Evolutionary conservation across 2,797 vertebrate species (phyloP), one percentile per base, ranked within the genome.

Genomic region (Gymnoscopelus microlampas): DNA sequence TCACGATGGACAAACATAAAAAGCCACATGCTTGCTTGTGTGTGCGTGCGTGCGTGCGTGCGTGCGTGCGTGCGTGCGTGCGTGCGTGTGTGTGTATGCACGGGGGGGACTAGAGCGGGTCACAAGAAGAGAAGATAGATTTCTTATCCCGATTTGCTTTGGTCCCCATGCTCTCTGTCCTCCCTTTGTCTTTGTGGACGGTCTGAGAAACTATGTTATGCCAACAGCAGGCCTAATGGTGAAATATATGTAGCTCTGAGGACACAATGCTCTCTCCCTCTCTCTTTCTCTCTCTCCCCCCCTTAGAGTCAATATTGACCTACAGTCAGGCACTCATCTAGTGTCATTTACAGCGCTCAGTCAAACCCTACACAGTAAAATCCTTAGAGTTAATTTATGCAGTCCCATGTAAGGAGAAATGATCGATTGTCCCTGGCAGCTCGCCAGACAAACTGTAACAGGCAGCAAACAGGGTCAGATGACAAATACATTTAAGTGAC

Each of bases 291-390:
- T 68, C 5, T 71, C 70, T 66, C n/a, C 64, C 39, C 73, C 65
- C 71, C 76, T 75, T 66, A 90, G 86, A 90, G 88, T 91, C 91
- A 92, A 93, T 91, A 92, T 91, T 93, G 88, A 90, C 82, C 73
- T 66, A 75, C 55, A 67, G 84, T 67, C 84, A 83, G 83, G 76
- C 79, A 81, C 73, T 81, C 82, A 89, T 89, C 84, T 85, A 68
- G 83, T 85, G 83, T 84, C 86, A 89, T 91, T 90, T 87, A 90
- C 71, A 75, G 71, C 64, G 2, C 71, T 72, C 79, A 82, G 82
- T 89, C 84, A 89, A 90, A 86, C 54, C 68, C 78, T 49, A 32
- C 32, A 32, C 68, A 77, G 82, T 32, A 5, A 32, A 32, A 32
- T 32, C 4, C 32, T 32, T 32, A 32, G 32, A 3, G 32, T 32